Evolutionary conservation across 2,888 invertebrate genomes (phyloP), one percentile per base, ranked within the genome.

Genomic region (Dasypogon diadema): DNA sequence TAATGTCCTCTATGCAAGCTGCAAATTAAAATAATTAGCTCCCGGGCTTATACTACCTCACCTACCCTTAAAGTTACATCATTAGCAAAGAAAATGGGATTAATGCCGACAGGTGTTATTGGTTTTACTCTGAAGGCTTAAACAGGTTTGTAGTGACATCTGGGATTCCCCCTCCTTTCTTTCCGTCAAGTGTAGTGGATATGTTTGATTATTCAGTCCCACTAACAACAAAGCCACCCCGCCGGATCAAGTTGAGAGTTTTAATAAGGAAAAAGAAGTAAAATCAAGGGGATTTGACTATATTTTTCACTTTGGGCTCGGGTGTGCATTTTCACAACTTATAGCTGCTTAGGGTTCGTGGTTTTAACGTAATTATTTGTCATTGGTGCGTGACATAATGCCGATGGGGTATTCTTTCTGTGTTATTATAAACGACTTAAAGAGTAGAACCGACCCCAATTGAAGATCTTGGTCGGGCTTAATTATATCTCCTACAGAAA

Each of bases 311-410:
- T 68, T 68, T 68, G 68, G 1, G 30, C 3, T 54, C 60, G 63
- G 76, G 73, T 42, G 60, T 60, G 18, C 21, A 60, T 68, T 54
- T 70, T 54, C 54, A 22, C 54, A 51, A 70, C 30, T 70, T 26
- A 3, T n/a, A 21, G 30, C 51, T 18, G 10, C 54, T 34, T 42
- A 54, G 48, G 51, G 73, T 60, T 74, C 65, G 75, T 63, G 76
- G 76, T 79, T 78, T 79, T 79, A 76, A 77, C 78, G 75, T 75
- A 78, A 79, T 79, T 79, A 79, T 78, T 77, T 77, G 77, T 77
- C 77, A 75, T 77, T 79, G 79, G 77, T 77, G 79, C 78, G 77
- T 79, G 78, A 78, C 77, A 79, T 77, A 79, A 78, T 77, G 74
- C 77, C 77, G 74, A 75, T 77, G 75, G 77, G 77, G 78, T 78